phyloP scores from a whole-genome alignment of 2,797 vertebrate species.

The Salarias fasciatus region DNA sequence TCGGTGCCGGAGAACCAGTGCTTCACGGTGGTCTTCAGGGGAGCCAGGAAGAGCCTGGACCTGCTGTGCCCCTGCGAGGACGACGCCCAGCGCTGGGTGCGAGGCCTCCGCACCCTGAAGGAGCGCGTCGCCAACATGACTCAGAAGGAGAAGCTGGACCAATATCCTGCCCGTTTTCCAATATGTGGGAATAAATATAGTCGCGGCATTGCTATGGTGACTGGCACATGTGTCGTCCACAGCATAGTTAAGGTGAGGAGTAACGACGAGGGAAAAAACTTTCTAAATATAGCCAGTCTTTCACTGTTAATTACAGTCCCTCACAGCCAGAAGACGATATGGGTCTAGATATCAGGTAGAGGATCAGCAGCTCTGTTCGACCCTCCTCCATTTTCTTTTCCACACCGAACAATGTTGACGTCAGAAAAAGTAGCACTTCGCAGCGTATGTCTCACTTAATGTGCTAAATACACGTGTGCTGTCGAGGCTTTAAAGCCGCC shows the following conservation, averaged over 20 bases:
- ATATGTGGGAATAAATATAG: conserved; percentile 53
- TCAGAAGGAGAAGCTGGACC: conserved; percentile 93
- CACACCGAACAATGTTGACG: background rate
- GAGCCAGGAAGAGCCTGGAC: conserved; percentile 91
- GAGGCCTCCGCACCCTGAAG: conserved; percentile 89
- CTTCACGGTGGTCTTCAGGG: conserved; percentile 92
- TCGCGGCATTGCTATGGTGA: conserved; percentile 43
- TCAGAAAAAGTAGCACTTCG: background rate
- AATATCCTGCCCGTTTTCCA: conserved; percentile 88
- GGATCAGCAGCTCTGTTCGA: conserved; percentile 4
- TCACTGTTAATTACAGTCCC: conserved; percentile 43
- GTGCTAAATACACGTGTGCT: background rate
- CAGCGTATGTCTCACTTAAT: background rate
- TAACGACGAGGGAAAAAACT: conserved; percentile 38
- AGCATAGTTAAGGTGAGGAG: conserved; percentile 61
- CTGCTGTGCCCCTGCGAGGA: conserved; percentile 85
- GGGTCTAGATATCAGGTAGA: conserved; percentile 31
- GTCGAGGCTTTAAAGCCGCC: too few species aligned
- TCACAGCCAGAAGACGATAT: conserved; percentile 26
- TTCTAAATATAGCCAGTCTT: conserved; percentile 66
- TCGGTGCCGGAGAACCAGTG: conserved; percentile 85
- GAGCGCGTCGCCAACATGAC: conserved; percentile 88
- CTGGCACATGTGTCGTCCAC: conserved; percentile 46
- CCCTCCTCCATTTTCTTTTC: background rate
- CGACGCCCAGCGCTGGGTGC: conserved; percentile 90